Evolutionary conservation across 2,888 invertebrate species (phyloP).

Genomic region (Alsophila aescularia): DNA sequence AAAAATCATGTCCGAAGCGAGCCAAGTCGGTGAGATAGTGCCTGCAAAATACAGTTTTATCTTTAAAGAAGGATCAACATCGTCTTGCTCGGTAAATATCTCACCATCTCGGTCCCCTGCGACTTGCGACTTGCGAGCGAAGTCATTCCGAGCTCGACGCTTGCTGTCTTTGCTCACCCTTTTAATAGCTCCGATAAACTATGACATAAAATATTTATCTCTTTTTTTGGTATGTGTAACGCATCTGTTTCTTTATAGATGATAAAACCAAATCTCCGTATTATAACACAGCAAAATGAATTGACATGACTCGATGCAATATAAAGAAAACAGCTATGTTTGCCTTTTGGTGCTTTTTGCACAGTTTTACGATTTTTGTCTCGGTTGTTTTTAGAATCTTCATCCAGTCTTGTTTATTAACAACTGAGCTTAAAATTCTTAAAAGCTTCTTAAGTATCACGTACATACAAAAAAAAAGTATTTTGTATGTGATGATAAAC

Average conservation of each 20-base stretch:
- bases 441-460: too few species aligned
- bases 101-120: conserved; percentile 51
- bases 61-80: conserved; percentile 58
- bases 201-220: conserved; percentile 80
- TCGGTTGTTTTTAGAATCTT: too few species aligned
- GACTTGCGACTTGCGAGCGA: conserved; percentile 57
- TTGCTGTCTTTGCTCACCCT: conserved; percentile 66
- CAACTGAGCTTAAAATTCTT: too few species aligned
- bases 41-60: conserved; percentile 44
- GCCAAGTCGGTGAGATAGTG: conserved; percentile 35
- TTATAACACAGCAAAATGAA: conserved; percentile 62
- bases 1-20: conserved; percentile 23
- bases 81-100: conserved; percentile 49
- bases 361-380: conserved; percentile 15
- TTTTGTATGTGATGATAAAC: too few species aligned
- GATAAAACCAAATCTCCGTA: conserved; percentile 70
- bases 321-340: conserved; percentile 41
- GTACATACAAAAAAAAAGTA: too few species aligned
- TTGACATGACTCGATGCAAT: conserved; percentile 54
- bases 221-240: conserved; percentile 71
- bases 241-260: conserved; percentile 68
- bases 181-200: conserved; percentile 76
- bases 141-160: conserved; percentile 60
- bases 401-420: too few species aligned
- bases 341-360: conserved; percentile 16